Evolutionary conservation across 2,797 vertebrate genomes (phyloP).

Genomic region (Eutrigla gurnardus): DNA sequence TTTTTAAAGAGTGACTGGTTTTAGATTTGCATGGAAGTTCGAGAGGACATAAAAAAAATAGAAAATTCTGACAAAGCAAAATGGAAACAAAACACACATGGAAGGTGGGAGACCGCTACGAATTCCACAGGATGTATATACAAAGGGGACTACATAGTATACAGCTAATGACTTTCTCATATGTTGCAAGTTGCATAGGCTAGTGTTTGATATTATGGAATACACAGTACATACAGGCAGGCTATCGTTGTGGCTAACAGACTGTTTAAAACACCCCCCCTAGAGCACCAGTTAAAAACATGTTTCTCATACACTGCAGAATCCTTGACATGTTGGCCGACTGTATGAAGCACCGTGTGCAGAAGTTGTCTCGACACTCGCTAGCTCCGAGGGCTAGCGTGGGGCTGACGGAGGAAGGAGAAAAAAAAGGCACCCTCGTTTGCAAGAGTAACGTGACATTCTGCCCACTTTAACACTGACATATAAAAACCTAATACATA

Average conservation of each 20-base stretch:
- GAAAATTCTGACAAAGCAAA: slow-evolving; percentile 44
- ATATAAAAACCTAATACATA: slow-evolving; percentile 81
- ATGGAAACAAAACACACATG: slow-evolving; percentile 37
- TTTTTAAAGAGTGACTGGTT: slow-evolving; percentile 40
- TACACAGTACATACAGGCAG: slow-evolving; percentile 54
- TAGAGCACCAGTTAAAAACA: slow-evolving; percentile 21
- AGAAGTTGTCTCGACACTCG: slow-evolving; percentile 65
- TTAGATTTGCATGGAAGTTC: slow-evolving; percentile 52
- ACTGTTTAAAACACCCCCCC: slow-evolving; percentile 29
- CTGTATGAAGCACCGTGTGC: slow-evolving; percentile 77
- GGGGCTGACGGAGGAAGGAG: background rate
- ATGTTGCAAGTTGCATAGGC: slow-evolving; percentile 67
- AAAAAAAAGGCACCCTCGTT: slow-evolving; percentile 51
- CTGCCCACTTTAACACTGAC: slow-evolving; percentile 80
- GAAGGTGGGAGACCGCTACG: slow-evolving; percentile 48
- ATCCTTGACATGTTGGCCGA: slow-evolving; percentile 48
- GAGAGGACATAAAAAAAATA: slow-evolving; percentile 36
- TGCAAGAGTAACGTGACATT: slow-evolving; percentile 75
- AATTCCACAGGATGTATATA: slow-evolving; percentile 78
- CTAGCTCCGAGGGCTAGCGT: slow-evolving; percentile 33
- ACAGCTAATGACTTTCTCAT: slow-evolving; percentile 64
- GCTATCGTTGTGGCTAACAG: slow-evolving; percentile 43
- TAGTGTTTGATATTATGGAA: slow-evolving; percentile 60
- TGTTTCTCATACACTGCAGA: slow-evolving; percentile 43
- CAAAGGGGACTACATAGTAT: slow-evolving; percentile 62